A percentile compares a stretch with the other conserved stretches of the same genome.
These are phyloP conservation scores for Tiphia femorata DNA, from an alignment of 2,888 invertebrate species.

Conservation along the genomic window DNA sequence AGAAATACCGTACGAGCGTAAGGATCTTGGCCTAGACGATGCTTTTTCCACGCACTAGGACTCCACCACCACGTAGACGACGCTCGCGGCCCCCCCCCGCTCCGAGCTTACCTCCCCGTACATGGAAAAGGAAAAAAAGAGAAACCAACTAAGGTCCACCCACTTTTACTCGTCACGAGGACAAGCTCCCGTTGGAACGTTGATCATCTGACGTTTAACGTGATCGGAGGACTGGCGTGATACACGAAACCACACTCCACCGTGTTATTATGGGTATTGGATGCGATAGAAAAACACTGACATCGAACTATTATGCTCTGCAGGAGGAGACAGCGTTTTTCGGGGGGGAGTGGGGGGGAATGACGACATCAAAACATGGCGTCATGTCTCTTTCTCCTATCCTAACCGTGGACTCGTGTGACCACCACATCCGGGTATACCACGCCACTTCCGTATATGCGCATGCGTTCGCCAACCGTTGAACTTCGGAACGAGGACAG, in stretches of 20 bases:
- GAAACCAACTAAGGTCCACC: slow-evolving; percentile 35
- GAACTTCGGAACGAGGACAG: slow-evolving; percentile 46
- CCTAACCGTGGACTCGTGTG: slow-evolving; percentile 33
- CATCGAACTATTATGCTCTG: slow-evolving; percentile 36
- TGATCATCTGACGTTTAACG: slow-evolving; percentile 21
- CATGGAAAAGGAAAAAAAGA: slow-evolving; percentile 49
- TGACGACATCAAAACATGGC: slow-evolving; percentile 68
- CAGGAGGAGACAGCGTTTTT: slow-evolving; percentile 38
- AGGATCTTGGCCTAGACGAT: background rate
- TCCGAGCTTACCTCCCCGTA: slow-evolving; percentile 50
- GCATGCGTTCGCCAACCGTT: slow-evolving; percentile 52
- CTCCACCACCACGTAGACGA: slow-evolving; percentile 58
- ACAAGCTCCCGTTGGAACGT: slow-evolving; percentile 21
- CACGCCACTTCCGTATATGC: slow-evolving; percentile 26
- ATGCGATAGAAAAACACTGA: slow-evolving; percentile 38
- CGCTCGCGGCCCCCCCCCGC: slow-evolving; percentile 60
- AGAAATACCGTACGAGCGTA: slow-evolving; percentile 1
- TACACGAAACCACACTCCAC: too few relatives aligned
- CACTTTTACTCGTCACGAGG: slow-evolving; percentile 14
- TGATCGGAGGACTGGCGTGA: too few relatives aligned
- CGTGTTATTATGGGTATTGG: background rate
- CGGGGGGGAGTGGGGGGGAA: slow-evolving; percentile 45
- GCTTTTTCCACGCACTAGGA: slow-evolving; percentile 49
- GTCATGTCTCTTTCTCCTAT: slow-evolving; percentile 53
- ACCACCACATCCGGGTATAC: slow-evolving; percentile 44